These are phyloP conservation scores for Emydura subglobosa DNA, from an alignment of 2,113 vertebrate genomes.

Conservation along the genomic window DNA sequence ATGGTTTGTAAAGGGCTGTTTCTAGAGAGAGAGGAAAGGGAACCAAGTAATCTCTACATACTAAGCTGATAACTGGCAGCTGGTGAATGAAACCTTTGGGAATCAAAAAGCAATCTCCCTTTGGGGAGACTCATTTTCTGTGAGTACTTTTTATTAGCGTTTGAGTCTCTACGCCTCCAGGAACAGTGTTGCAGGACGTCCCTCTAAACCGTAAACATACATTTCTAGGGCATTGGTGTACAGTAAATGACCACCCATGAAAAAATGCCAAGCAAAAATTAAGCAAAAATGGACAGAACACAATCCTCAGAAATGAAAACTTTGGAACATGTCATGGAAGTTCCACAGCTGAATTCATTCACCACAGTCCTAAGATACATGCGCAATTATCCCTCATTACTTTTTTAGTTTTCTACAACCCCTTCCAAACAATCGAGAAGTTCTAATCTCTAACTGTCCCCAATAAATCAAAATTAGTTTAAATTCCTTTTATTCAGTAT, in stretches of 20 bases:
- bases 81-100: not conserved
- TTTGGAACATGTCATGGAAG: not conserved
- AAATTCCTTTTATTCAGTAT: not conserved
- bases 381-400: not conserved
- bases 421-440: not conserved
- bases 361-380: not conserved
- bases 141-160: not conserved
- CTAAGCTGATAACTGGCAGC: fast-evolving
- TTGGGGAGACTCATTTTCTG: not conserved
- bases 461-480: not conserved
- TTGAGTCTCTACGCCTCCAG: not conserved
- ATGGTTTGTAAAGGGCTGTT: not conserved
- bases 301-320: not conserved
- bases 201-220: not conserved
- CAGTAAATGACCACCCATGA: not conserved
- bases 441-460: not conserved
- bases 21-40: not conserved
- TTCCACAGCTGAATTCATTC: not conserved
- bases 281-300: not conserved
- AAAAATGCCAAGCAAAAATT: too few relatives aligned
- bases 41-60: not conserved
- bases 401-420: not conserved
- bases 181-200: not conserved
- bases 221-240: not conserved
- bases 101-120: not conserved